Evolutionary conservation across 2,888 invertebrate genomes (phyloP), one percentile per base, ranked within the genome.

Genomic region (Dasysyrphus albostriatus): DNA sequence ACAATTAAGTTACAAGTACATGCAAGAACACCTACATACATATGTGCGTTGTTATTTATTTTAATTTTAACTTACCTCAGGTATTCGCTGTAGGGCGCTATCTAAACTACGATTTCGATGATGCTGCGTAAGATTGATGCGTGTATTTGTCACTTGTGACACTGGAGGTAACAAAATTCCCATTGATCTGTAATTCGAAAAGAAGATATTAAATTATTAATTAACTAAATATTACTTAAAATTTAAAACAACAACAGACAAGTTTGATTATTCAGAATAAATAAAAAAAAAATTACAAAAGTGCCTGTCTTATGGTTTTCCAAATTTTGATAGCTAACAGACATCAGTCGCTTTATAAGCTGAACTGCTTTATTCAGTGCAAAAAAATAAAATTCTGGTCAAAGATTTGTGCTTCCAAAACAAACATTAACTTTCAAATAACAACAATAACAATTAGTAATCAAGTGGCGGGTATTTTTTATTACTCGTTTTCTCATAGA

Each of bases 91-190:
- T 88, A 97, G 94, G 83, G 97, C 98, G 80, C 97, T 98, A 93
- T 98, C 98, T 92, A 98, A 93, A 91, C 97, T 97, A 89, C 98
- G 95, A 94, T 98, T 98, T 90, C 98, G 95, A 93, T 97, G 97
- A 92, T 97, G 97, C 90, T 95, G 95, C 88, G 96, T 93, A 89
- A 92, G 90, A 90, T 93, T 93, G 79, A 93, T 93, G 88, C 93
- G 91, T 88, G 92, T 91, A 78, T 93, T 93, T 83, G 93, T 93
- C 88, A 93, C 93, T 90, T 93, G 93, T 56, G 93, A 93, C 61
- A 93, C 92, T 58, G 93, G 93, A 67, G 93, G 93, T 88, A 93
- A 90, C 84, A 93, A 89, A 82, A 93, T 93, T 89, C 93, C 93
- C 93, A 93, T 93, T 58, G 93, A 93, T 91, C 93, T 93, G 88